phyloP scores from a whole-genome alignment of 2,113 vertebrate species.

The Pica pica region DNA sequence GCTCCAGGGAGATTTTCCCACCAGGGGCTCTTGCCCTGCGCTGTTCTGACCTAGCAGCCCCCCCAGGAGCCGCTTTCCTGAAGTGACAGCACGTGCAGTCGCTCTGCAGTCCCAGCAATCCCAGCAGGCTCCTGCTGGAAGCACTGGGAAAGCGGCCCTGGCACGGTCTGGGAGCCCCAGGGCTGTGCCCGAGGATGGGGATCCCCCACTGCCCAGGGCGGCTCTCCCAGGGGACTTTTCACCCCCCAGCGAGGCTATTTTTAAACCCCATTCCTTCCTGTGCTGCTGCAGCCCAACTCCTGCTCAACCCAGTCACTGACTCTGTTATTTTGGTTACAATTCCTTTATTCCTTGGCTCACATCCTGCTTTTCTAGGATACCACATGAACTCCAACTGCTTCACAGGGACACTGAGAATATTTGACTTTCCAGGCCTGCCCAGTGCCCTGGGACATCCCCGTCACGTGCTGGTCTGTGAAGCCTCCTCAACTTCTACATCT shows the following conservation, averaged over 20 bases:
- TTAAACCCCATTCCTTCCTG: neutral
- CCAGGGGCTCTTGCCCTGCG: neutral
- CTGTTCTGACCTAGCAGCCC: rapidly evolving
- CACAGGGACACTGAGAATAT: neutral
- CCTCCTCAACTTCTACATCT: neutral
- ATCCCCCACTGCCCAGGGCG: neutral
- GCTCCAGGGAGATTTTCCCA: neutral
- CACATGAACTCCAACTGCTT: neutral
- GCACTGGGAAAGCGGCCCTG: neutral
- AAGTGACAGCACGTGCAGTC: rapidly evolving
- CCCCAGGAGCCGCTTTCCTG: neutral
- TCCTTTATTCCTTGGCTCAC: neutral
- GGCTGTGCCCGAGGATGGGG: rapidly evolving
- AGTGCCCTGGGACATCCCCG: neutral
- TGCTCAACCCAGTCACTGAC: rapidly evolving
- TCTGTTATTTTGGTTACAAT: neutral
- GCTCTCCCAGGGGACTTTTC: neutral
- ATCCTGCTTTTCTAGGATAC: neutral
- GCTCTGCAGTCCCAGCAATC: no score
- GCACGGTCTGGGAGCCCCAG: no score
- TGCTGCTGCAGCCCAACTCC: neutral
- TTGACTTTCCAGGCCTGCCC: neutral
- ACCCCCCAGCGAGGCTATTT: rapidly evolving
- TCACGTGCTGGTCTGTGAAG: neutral
- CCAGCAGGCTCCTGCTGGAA: neutral